Evolutionary conservation across 2,888 invertebrate genomes (phyloP), one percentile per base, ranked within the genome.

Genomic region (Chironomus tentans): DNA sequence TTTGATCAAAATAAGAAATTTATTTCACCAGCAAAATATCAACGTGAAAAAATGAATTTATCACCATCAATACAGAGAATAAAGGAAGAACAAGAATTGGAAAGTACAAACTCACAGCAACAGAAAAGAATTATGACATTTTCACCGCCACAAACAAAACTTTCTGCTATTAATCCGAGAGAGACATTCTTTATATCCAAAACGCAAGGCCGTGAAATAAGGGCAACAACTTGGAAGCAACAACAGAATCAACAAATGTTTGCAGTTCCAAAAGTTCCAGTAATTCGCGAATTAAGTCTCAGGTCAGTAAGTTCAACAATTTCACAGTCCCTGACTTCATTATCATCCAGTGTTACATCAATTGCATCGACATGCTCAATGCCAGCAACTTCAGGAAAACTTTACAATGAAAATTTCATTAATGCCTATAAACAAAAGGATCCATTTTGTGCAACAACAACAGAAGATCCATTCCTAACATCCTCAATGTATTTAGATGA

Each of bases 401-500:
- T 74, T n/a, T 74, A 74, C 48, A 74, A 74, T 47, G 74, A 74
- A 21, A 65, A 74, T 24, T 22, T 62, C 24, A 62, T 72, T 4
- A 47, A 46, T 15, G 21, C 24, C 4, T 74, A 74, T 22, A 47
- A 18, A 6, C 21, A 65, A 80, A 85, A 85, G 0, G 86, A 86
- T 80, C 86, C 86, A 0, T 87, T 86, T 80, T 85, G 85, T 6
- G 86, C 86, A 0, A 84, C 84, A 5, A 86, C 83, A 3, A 90
- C 89, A 2, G 84, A 87, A 5, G 90, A 91, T 83, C 91, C 91
- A 3, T 91, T 91, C 79, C 81, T 89, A 50, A 88, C 89, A 0
- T 85, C 88, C 0, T 87, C 89, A 0, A 87, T 91, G 80, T 90
- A 89, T 80, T 87, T 89, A 78, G 90, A 91, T 79, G 88, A 89